Percentiles rank a stretch among this genome's conserved stretches.
Conservation (phyloP, 2,113 vertebrate genomes). For the Anoura caudifer region DNA sequence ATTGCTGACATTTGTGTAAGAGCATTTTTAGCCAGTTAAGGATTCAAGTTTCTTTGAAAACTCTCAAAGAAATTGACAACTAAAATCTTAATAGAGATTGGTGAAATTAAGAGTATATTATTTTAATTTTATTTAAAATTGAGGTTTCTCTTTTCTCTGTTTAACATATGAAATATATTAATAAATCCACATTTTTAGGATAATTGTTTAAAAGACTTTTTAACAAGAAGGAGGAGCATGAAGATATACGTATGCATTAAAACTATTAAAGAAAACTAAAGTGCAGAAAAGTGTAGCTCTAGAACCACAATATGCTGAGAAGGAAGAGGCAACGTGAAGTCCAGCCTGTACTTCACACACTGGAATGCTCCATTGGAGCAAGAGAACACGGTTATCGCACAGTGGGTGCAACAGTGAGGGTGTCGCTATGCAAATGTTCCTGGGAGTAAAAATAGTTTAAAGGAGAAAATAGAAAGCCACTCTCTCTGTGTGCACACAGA, state of each 20-base stretch:
- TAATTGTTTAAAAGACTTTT: background rate
- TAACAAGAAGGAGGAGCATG: background rate
- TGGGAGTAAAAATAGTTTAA: background rate
- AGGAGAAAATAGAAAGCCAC: background rate
- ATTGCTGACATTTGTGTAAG: background rate
- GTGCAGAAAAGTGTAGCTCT: background rate
- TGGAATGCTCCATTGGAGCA: background rate
- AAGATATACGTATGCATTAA: background rate
- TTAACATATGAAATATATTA: background rate
- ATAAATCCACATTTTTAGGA: background rate
- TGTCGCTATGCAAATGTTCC: background rate
- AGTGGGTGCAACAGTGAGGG: rapidly evolving
- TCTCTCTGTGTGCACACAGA: background rate
- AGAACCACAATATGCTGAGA: background rate
- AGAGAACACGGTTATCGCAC: background rate
- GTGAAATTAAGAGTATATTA: background rate
- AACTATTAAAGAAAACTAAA: background rate
- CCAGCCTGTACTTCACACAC: background rate
- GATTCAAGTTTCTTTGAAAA: background rate
- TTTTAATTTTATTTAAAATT: background rate
- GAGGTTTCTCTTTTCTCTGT: background rate
- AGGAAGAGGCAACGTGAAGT: background rate
- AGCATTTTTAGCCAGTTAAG: background rate
- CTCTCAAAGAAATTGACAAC: background rate
- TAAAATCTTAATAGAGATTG: background rate